phyloP scores from a whole-genome alignment of 2,113 vertebrate genomes.

The Brachionichthys hirsutus region DNA sequence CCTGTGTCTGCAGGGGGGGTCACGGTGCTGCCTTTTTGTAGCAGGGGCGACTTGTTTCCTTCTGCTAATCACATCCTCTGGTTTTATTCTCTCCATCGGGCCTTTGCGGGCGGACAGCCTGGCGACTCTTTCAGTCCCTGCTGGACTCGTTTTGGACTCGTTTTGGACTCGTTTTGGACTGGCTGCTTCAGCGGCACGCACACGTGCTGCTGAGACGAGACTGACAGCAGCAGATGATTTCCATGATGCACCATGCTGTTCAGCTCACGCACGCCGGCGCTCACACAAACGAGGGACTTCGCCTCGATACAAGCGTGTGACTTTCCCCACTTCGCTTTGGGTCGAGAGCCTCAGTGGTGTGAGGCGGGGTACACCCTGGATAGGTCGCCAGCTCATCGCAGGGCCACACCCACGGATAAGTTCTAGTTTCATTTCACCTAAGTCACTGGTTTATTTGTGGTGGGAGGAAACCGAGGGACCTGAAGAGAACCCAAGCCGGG shows the following conservation, averaged over 20 bases:
- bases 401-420: too few species aligned
- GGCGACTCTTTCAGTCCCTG: conserved; percentile 61
- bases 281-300: conserved; percentile 43
- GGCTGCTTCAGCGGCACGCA: conserved; percentile 51
- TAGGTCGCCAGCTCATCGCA: too few species aligned
- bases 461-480: too few species aligned
- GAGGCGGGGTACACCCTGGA: too few species aligned
- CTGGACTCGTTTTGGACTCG: conserved; percentile 37
- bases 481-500: too few species aligned
- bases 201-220: conserved; percentile 63
- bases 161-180: conserved; percentile 65
- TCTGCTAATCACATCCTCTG: conserved; percentile 60
- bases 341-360: background rate
- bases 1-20: conserved; percentile 2
- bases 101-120: conserved; percentile 60
- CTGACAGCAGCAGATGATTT: conserved; percentile 80
- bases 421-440: too few species aligned
- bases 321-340: conserved; percentile 14
- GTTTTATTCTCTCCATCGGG: conserved; percentile 61
- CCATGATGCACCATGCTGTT: conserved; percentile 67
- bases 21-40: conserved; percentile 1
- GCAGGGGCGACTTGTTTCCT: conserved; percentile 57
- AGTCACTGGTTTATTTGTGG: too few species aligned
- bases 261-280: conserved; percentile 21
- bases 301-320: conserved; percentile 16